Percentiles rank a stretch among this genome's conserved stretches.
Conservation (phyloP, 2,797 vertebrate species). For the Rhabdophis nuchalis region DNA sequence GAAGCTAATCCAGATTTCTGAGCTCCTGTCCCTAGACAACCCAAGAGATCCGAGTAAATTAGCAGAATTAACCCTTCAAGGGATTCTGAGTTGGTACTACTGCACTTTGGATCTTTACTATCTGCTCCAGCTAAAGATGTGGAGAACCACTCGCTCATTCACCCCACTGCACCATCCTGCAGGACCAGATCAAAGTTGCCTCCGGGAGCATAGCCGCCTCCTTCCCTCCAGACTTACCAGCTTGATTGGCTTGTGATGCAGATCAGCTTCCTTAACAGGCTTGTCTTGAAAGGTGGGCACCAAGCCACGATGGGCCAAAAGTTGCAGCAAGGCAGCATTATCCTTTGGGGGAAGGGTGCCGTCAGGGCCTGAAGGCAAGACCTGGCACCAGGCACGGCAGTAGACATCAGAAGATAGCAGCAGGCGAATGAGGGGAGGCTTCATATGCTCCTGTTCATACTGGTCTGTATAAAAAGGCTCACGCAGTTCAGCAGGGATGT, state of each 20-base stretch:
- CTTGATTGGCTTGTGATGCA: conserved; percentile 84
- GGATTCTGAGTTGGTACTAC: background rate
- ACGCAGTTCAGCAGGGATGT: conserved; percentile 85
- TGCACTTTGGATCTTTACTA: background rate
- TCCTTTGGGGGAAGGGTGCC: conserved; percentile 73
- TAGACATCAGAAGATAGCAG: conserved; percentile 87
- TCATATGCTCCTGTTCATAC: conserved; percentile 93
- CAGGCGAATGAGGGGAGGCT: conserved; percentile 85
- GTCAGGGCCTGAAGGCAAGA: conserved; percentile 52
- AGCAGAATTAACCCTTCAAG: background rate
- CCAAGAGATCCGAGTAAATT: background rate
- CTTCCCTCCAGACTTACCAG: conserved; percentile 74
- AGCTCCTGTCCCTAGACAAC: background rate
- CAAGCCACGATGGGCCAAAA: conserved; percentile 74
- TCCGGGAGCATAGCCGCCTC: background rate
- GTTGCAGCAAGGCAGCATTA: conserved; percentile 75
- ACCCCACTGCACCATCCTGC: background rate
- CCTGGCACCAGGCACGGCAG: conserved; percentile 81
- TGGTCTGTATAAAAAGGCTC: conserved; percentile 95
- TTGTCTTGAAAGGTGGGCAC: conserved; percentile 73
- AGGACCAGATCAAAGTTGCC: background rate
- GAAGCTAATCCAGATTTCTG: background rate
- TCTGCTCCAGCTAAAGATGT: background rate
- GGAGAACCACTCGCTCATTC: background rate
- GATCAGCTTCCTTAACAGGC: conserved; percentile 78